A percentile compares a stretch with the other conserved stretches of the same genome.
Evolutionary conservation across 2,888 invertebrate genomes (phyloP).

Genomic region (Dermolepida albohirtum): DNA sequence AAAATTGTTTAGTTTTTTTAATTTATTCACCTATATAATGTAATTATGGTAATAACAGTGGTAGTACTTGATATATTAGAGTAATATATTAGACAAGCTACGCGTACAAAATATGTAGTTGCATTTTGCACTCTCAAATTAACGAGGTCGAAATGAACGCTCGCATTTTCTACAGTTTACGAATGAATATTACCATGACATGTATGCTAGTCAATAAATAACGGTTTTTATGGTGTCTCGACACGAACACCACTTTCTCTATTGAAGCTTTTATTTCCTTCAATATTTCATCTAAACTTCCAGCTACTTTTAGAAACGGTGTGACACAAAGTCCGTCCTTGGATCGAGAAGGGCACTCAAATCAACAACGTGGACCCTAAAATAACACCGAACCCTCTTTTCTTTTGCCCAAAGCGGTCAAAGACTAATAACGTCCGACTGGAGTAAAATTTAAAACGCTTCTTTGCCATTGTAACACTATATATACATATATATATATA

Average conservation of each 20-base stretch:
- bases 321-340: constrained; percentile 38
- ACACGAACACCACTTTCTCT: constrained; percentile 35
- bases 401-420: constrained; percentile 27
- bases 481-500: too few relatives aligned
- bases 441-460: constrained; percentile 33
- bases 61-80: too few relatives aligned
- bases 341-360: constrained; percentile 39
- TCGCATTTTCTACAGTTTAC: not conserved
- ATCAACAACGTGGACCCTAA: constrained; percentile 35
- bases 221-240: constrained; percentile 32
- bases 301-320: constrained; percentile 35
- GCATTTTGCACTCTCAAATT: too few relatives aligned
- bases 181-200: constrained; percentile 8
- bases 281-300: constrained; percentile 41
- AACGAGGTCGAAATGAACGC: too few relatives aligned
- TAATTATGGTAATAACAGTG: too few relatives aligned
- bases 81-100: too few relatives aligned
- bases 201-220: constrained; percentile 17
- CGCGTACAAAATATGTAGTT: too few relatives aligned
- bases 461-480: constrained; percentile 16
- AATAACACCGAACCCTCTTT: constrained; percentile 29
- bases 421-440: constrained; percentile 30
- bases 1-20: too few relatives aligned
- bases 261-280: constrained; percentile 36
- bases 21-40: too few relatives aligned